Evolutionary conservation across 2,888 invertebrate species (phyloP), one percentile per base, ranked within the genome.

Genomic region (Nysson spinosus): DNA sequence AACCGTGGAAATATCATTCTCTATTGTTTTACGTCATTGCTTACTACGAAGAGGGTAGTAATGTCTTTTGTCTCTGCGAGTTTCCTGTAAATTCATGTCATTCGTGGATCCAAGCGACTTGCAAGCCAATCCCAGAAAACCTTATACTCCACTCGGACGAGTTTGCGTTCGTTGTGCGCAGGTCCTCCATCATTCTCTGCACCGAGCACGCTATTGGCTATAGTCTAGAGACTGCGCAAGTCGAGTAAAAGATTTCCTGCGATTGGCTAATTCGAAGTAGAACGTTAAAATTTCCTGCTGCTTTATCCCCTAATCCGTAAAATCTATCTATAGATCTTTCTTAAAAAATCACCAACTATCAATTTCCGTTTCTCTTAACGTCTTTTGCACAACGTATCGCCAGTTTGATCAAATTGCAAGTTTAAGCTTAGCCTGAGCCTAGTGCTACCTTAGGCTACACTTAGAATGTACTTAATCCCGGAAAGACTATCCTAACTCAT

Each of bases 391-490:
- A 19, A 52, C 42, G 39, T 71, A 65, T 62, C 47, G 64, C 62
- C 56, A 51, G 32, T 64, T 71, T 40, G 56, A 69, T 61, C 49
- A 69, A 68, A 75, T 54, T 75, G 70, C 67, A 50, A n/a, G 19
- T 64, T 69, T 32, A 62, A 73, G 63, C 56, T 71, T 69, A 63
- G 9, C 58, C 57, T 47, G 52, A 74, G 51, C 69, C 67, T 74
- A 79, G 62, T 73, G 72, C 75, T 79, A 78, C 62, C 64, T 69
- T 60, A 68, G 55, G 60, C 58, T 74, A 58, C 55, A 40, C 51
- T 71, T 49, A 19, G 35, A 5, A 56, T 42, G 47, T 60, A 30
- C 43, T 69, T 64, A 63, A 26, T 42, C 35, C 34, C 51, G 54
- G 34, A 63, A 28, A 52, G 56, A 61, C 35, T 50, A 56, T 44